A percentile compares a stretch with the other conserved stretches of the same genome.
These are phyloP conservation scores for Piprites chloris DNA, from an alignment of 2,113 vertebrate genomes.

Conservation along the genomic window DNA sequence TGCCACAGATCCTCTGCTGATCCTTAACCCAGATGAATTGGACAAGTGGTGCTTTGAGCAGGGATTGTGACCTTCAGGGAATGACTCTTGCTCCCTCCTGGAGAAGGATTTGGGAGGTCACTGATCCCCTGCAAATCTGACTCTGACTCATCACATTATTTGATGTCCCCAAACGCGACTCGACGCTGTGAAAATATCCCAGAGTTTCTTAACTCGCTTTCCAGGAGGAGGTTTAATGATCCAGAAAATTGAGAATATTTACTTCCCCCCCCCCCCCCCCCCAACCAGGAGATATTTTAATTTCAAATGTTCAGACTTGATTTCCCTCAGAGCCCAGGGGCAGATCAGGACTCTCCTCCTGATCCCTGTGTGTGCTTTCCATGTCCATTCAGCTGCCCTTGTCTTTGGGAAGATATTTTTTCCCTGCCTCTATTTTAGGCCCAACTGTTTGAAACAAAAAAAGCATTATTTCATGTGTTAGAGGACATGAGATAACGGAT, in stretches of 20 bases:
- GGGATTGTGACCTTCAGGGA: neutral
- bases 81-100: neutral
- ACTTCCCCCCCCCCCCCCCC: too few relatives aligned
- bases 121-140: neutral
- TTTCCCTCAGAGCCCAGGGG: neutral
- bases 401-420: neutral
- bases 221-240: constrained; percentile 26
- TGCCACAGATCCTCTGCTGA: neutral
- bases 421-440: neutral
- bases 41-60: neutral
- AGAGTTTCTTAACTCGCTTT: neutral
- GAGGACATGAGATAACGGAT: neutral
- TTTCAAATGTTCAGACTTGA: neutral
- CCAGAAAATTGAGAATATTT: constrained; percentile 55
- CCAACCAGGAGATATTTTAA: neutral
- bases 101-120: neutral
- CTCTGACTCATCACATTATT: neutral
- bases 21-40: neutral
- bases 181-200: neutral
- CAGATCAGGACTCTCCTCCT: neutral
- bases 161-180: neutral
- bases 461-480: neutral
- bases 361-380: neutral
- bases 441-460: neutral
- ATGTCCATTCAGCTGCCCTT: neutral